Evolutionary conservation across 1,140 invertebrate genomes (phyloP).

Genomic region (Zaprionus africanus): DNA sequence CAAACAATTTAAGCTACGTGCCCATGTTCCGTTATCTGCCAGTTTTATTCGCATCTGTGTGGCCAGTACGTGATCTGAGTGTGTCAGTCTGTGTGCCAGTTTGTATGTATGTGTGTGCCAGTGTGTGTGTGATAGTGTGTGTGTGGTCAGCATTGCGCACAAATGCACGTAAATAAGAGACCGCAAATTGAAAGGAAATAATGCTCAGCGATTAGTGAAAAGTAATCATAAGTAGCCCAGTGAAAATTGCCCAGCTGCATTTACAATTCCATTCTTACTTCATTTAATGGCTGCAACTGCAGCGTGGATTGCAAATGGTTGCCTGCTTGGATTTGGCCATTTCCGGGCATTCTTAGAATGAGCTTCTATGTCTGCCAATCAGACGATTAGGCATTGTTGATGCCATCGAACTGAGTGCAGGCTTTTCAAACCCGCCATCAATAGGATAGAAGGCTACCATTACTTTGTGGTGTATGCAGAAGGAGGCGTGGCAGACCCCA

Average conservation of each 20-base stretch:
- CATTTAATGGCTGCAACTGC: neutral
- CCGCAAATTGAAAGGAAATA: constrained; percentile 81
- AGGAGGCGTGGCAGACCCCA: no score
- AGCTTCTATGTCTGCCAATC: neutral
- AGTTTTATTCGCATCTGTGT: constrained; percentile 23
- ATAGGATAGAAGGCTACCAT: no score
- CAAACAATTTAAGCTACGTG: constrained; percentile 75
- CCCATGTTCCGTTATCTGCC: constrained; percentile 50
- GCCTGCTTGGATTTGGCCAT: neutral
- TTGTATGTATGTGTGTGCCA: constrained; percentile 27
- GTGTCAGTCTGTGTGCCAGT: constrained; percentile 12
- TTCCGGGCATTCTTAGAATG: neutral
- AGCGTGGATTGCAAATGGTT: neutral
- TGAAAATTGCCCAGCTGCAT: constrained; percentile 57
- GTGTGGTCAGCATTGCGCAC: constrained; percentile 61
- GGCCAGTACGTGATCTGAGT: constrained; percentile 39
- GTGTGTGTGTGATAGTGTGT: no score
- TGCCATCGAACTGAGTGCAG: neutral
- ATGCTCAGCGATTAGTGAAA: constrained; percentile 79
- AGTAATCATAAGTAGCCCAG: constrained; percentile 75
- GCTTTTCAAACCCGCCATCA: no score
- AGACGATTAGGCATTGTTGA: neutral
- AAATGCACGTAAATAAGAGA: constrained; percentile 73
- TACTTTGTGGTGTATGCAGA: no score
- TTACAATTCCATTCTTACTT: constrained; percentile 61